A percentile compares a stretch with the other conserved stretches of the same genome.
Evolutionary conservation across 2,113 vertebrate species (phyloP).

Genomic region (Xiphophorus hellerii): DNA sequence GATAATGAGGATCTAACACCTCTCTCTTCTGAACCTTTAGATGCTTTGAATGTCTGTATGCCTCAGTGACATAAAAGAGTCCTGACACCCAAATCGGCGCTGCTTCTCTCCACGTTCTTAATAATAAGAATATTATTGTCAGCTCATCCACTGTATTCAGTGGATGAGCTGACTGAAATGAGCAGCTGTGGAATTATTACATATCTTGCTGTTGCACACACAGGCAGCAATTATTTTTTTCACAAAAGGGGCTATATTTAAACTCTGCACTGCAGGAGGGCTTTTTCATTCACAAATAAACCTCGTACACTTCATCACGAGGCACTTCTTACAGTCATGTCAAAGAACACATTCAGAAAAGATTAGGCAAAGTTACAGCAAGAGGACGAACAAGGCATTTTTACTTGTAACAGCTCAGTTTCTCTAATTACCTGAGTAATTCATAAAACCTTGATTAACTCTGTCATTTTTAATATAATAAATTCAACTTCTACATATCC

Average conservation of each 20-base stretch:
- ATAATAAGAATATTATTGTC: too few relatives aligned
- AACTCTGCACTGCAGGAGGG: slow-evolving; percentile 35
- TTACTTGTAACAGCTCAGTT: background rate
- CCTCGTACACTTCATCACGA: slow-evolving; percentile 1
- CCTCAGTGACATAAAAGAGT: slow-evolving; percentile 29
- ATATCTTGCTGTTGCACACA: slow-evolving; percentile 44
- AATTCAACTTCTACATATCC: background rate
- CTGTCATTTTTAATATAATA: too few relatives aligned
- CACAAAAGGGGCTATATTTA: slow-evolving; percentile 63
- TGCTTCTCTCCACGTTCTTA: slow-evolving; percentile 29
- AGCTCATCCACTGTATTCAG: slow-evolving; percentile 29
- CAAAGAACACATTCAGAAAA: background rate
- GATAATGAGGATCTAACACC: slow-evolving; percentile 3
- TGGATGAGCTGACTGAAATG: slow-evolving; percentile 59
- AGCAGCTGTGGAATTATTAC: slow-evolving; percentile 59
- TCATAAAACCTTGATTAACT: background rate
- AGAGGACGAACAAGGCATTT: background rate
- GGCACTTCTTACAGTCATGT: slow-evolving; percentile 1
- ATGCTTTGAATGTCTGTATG: slow-evolving; percentile 17
- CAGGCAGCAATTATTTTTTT: slow-evolving; percentile 66
- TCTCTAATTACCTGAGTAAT: background rate
- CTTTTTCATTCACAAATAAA: slow-evolving; percentile 28
- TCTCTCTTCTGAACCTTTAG: background rate
- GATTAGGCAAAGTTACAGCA: background rate
- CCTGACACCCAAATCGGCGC: slow-evolving; percentile 29